Evolutionary conservation across 2,797 vertebrate genomes (phyloP), one percentile per base, ranked within the genome.

Genomic region (Paramormyrops hopkinsi): DNA sequence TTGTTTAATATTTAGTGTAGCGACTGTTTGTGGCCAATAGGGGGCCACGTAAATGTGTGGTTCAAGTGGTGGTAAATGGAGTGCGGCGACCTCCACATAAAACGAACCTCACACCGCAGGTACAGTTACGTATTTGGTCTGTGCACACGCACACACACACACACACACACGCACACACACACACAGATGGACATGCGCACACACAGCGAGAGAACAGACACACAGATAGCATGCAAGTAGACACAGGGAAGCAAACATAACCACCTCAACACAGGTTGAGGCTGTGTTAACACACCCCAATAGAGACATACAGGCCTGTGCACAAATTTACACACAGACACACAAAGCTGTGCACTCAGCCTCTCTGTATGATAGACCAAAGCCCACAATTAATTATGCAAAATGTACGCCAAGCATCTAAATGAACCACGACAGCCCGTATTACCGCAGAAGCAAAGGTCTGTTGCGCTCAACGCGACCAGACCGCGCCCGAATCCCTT

Each of bases 51-150:
- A 29, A 65, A 65, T 65, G 3, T 12, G 59, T 3, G 22, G 62
- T 69, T 29, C 25, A 69, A 69, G 9, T 69, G 62, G 62, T 33
- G 25, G 11, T 33, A 69, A 69, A 69, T 12, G 25, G 25, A 33
- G 25, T 53, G 73, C 69, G 22, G 69, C 3, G 37, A 46, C 54
- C 44, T 56, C 65, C 62, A 86, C 76, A 65, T 59, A 90, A 82
- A 25, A 33, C 46, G 14, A 19, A 44, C 88, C 87, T 89, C 69
- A 11, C 62, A 14, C 62, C 22, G 3, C 62, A 69, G 25, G 25
- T 69, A 29, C 9, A 12, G 11, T 33, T 69, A 14, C 3, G 25
- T 69, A 90, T 82, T 29, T 62, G 82, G 73, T 91, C 89, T 88
- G 90, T 44, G 82, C 86, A 83, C 88, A 53, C 8, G 12, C 33